Base-by-base conservation (phyloP, 2,113 vertebrate genomes). In the Phaetusa simplex region DNA sequence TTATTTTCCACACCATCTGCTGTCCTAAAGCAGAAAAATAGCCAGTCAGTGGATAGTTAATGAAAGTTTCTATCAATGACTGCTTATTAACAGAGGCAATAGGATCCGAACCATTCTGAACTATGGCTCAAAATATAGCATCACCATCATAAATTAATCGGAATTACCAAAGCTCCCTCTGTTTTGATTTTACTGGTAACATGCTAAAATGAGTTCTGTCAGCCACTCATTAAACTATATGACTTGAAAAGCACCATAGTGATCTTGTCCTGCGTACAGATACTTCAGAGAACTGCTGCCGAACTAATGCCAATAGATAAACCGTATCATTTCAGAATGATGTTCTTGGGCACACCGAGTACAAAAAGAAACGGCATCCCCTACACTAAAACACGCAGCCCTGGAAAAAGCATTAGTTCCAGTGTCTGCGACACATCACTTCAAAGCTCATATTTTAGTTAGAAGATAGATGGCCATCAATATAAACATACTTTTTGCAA, bases 231-330 rank as follows among this genome's bases (percentile, higher is more conserved):
- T 4, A 73, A 77, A 62, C 14, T 5, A 62, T 8, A 69, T 17
- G 9, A 64, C 34, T 17, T 30, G 5, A 81, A 83, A 59, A 43
- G 22, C 64, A 84, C n/a, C 55, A 50, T 1, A 36, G 14, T 4
- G 26, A 55, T 55, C 55, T 50, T 34, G 24, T 30, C 24, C 59
- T 45, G 21, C 86, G 42, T 88, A 49, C 20, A 72, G 32, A 24
- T 6, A 36, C 21, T n/a, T 26, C 47, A 42, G 8, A 56, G 47
- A 56, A 67, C 2, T 32, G 40, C 26, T 76, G 65, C 66, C 40
- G 0, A 79, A 45, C 4, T 34, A 47, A 0, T 27, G 29, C 20
- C 43, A 77, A 55, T 0, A 78, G 43, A 34, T 53, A 17, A 94
- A 67, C 9, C 8, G 15, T 12, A 8, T 66, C 32, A 69, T 27